phyloP scores from a whole-genome alignment of 2,113 vertebrate genomes.

The Fulmarus glacialis region DNA sequence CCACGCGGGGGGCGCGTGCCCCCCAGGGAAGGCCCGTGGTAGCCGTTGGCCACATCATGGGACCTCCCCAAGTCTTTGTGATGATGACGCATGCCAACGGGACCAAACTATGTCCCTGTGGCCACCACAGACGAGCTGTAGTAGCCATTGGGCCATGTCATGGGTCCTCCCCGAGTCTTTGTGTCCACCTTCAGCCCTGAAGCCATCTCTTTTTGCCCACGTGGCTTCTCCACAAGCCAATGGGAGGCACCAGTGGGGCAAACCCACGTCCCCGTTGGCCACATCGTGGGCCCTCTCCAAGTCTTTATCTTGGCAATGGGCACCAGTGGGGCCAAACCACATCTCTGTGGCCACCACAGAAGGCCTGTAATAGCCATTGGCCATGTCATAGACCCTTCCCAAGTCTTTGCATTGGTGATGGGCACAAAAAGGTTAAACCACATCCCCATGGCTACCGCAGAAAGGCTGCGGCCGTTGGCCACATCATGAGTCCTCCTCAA shows the following conservation, averaged over 20 bases:
- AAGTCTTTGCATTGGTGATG: not conserved
- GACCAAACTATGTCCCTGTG: not conserved
- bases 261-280: accelerated
- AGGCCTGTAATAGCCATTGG: not conserved
- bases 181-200: not conserved
- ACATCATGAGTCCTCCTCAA: not conserved
- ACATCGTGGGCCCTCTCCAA: not conserved
- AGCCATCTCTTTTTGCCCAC: not conserved
- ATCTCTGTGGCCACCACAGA: not conserved
- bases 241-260: not conserved
- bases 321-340: not conserved
- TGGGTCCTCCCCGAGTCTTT: not conserved
- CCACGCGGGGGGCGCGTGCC: conserved; percentile 39
- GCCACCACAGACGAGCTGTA: no score
- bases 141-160: not conserved
- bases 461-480: accelerated
- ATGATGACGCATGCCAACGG: not conserved
- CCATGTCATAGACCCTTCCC: not conserved
- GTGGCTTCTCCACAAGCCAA: not conserved
- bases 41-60: not conserved
- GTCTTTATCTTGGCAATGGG: not conserved
- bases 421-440: not conserved
- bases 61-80: not conserved
- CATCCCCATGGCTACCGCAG: not conserved
- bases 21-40: no score